Evolutionary conservation across 2,888 invertebrate species (phyloP).

Genomic region (Abscondita cerata): DNA sequence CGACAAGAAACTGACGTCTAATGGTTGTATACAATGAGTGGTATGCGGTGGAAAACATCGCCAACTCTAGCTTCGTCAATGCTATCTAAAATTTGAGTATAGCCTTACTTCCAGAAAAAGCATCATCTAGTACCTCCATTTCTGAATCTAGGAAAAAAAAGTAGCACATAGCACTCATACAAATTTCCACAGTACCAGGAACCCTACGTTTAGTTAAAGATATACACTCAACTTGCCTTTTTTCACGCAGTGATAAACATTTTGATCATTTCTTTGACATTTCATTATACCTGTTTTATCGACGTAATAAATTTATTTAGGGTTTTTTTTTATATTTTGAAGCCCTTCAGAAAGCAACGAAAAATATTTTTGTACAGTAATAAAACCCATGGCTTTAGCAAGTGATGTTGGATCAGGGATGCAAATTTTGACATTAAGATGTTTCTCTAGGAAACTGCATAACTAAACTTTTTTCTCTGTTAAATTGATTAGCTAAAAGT

Average conservation of each 20-base stretch:
- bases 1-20: conserved; percentile 3
- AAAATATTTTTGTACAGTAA: not conserved
- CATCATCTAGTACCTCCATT: not conserved
- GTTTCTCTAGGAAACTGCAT: not conserved
- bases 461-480: conserved; percentile 3
- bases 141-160: not conserved
- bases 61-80: not conserved
- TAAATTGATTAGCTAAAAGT: conserved; percentile 6
- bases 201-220: conserved; percentile 5
- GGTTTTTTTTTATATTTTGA: not conserved
- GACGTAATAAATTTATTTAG: conserved; percentile 37
- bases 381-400: conserved; percentile 8
- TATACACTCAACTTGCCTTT: conserved; percentile 13
- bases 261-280: conserved; percentile 3
- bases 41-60: conserved; percentile 22
- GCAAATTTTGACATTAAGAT: not conserved
- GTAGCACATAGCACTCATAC: not conserved
- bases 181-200: conserved; percentile 7
- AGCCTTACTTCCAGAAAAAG: no score
- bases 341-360: not conserved
- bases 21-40: conserved; percentile 39
- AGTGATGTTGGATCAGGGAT: conserved; percentile 18
- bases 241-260: conserved; percentile 6
- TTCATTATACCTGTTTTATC: conserved; percentile 42
- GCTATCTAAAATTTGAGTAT: no score